phyloP scores from a whole-genome alignment of 2,888 invertebrate genomes.

The Tinea trinotella region DNA sequence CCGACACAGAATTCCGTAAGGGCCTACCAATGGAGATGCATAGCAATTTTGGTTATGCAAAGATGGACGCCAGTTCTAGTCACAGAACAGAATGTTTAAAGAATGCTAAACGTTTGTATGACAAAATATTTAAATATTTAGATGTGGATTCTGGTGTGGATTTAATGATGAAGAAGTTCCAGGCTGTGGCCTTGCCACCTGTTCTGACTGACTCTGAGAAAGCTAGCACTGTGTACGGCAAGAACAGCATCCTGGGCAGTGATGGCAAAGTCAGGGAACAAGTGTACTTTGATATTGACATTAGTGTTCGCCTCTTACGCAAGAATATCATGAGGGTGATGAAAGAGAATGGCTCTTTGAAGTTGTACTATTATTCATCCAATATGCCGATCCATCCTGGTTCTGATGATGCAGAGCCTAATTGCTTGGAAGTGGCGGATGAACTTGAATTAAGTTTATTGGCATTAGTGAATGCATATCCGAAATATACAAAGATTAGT shows the following conservation, averaged over 20 bases:
- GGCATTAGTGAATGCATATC: slow-evolving; percentile 80
- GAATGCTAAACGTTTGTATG: too few species aligned
- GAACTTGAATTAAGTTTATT: slow-evolving; percentile 79
- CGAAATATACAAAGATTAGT: slow-evolving; percentile 80
- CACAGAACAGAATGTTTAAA: slow-evolving; percentile 35
- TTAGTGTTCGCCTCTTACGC: slow-evolving; percentile 72
- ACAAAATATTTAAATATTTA: slow-evolving; percentile 71
- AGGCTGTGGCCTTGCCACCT: slow-evolving; percentile 92
- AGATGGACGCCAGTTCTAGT: slow-evolving; percentile 65
- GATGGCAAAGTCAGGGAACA: slow-evolving; percentile 75
- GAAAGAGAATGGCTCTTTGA: slow-evolving; percentile 70
- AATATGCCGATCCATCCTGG: slow-evolving; percentile 91
- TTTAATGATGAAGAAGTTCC: slow-evolving; percentile 85
- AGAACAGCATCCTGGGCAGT: slow-evolving; percentile 77
- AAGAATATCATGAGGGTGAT: slow-evolving; percentile 75
- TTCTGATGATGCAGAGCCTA: slow-evolving; percentile 82
- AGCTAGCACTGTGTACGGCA: slow-evolving; percentile 78
- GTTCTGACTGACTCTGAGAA: slow-evolving; percentile 77
- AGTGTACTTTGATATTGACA: slow-evolving; percentile 77
- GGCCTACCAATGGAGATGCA: slow-evolving; percentile 88
- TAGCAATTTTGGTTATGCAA: slow-evolving; percentile 80
- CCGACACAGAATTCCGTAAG: slow-evolving; percentile 79
- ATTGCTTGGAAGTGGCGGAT: slow-evolving; percentile 78
- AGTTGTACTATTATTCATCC: slow-evolving; percentile 86
- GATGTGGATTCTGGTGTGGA: slow-evolving; percentile 88